A percentile compares a stretch with the other conserved stretches of the same genome.
Evolutionary conservation across 64 coral and sea anemone genomes (phyloP).

Genomic region (Stichodactyla mertensii): DNA sequence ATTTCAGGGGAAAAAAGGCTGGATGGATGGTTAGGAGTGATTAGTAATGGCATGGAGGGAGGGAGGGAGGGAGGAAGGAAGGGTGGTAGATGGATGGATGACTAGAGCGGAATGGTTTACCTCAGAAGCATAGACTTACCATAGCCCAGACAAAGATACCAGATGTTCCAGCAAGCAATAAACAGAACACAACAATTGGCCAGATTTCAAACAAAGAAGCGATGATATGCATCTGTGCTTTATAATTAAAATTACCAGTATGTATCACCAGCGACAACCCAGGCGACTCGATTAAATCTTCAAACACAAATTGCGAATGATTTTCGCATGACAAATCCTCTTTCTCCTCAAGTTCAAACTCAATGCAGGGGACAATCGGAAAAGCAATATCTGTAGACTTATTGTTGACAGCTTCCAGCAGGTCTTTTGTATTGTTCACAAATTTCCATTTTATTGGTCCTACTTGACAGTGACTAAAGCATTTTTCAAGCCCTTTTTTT

Average conservation of each 20-base stretch:
- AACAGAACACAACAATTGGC: constrained; percentile 35
- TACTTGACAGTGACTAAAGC: background rate
- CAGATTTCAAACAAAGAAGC: constrained; percentile 3
- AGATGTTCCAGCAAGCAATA: constrained; percentile 45
- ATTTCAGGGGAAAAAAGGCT: no score
- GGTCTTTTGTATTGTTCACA: background rate
- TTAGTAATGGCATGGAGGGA: no score
- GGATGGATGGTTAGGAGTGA: no score
- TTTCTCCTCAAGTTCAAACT: background rate
- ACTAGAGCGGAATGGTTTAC: background rate
- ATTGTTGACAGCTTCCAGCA: background rate
- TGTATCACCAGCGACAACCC: constrained; percentile 35
- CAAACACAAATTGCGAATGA: constrained; percentile 10
- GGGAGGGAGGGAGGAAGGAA: background rate
- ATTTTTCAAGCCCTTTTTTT: constrained; percentile 7
- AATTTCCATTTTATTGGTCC: background rate
- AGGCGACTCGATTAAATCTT: background rate
- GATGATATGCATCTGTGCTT: constrained; percentile 10
- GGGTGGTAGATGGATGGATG: background rate
- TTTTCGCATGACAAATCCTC: constrained; percentile 7
- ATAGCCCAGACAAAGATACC: constrained; percentile 49
- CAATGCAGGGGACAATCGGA: background rate
- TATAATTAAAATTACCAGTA: constrained; percentile 12
- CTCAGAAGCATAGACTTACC: constrained; percentile 10
- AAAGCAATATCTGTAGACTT: constrained; percentile 27